These are phyloP conservation scores for Orthonychiurus folsomi DNA, from an alignment of 2,888 invertebrate species.

Conservation along the genomic window DNA sequence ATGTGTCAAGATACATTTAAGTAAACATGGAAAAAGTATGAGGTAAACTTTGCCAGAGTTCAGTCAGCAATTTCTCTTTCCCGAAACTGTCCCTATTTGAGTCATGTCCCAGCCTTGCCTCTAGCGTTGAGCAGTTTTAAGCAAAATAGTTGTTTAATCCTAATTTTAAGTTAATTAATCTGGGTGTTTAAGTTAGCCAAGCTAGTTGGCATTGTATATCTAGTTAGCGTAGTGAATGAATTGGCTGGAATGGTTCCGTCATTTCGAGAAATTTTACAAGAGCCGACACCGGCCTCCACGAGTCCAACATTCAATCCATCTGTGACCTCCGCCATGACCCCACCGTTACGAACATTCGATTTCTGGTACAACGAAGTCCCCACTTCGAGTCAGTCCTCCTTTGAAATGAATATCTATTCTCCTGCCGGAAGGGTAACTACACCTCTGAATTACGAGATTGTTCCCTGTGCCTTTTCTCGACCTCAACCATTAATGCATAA, in stretches of 20 bases:
- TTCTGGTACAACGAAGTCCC: too few species aligned
- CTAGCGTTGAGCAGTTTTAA: too few species aligned
- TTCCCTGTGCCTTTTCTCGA: too few species aligned
- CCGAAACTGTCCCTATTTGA: not conserved
- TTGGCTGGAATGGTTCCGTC: conserved; percentile 36
- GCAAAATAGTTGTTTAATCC: too few species aligned
- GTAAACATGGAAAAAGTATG: not conserved
- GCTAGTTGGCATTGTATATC: too few species aligned
- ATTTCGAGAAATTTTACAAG: conserved; percentile 28
- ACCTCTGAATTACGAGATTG: not conserved
- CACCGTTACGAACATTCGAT: not conserved
- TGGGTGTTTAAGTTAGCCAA: too few species aligned
- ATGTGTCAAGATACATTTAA: not conserved
- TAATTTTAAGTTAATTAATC: too few species aligned
- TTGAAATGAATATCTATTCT: too few species aligned
- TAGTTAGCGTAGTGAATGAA: conserved; percentile 1
- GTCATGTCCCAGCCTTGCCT: too few species aligned
- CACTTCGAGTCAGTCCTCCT: too few species aligned
- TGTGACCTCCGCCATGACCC: conserved; percentile 16
- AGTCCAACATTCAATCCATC: conserved; percentile 11
- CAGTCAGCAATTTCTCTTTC: not conserved
- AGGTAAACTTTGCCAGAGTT: not conserved
- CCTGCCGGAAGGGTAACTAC: conserved; percentile 1
- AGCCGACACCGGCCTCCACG: conserved; percentile 21
- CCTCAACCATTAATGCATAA: too few species aligned